Percentiles rank a stretch among this genome's conserved stretches.
Conservation (phyloP, 1,140 invertebrate species). For the Drosophila nannoptera region DNA sequence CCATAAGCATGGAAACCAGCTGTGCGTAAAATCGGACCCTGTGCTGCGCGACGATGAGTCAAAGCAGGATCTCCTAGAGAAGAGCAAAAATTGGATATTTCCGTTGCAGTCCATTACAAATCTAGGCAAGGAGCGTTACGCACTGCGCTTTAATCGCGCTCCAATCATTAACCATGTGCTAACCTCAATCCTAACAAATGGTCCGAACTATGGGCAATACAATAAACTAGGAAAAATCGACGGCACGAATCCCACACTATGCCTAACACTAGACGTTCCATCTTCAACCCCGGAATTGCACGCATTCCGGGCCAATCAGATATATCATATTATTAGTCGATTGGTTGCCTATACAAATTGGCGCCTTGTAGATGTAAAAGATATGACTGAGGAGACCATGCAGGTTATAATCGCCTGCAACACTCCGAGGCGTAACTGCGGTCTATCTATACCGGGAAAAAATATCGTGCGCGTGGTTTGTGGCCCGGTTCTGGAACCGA, state of each 20-base stretch:
- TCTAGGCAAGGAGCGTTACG: constrained; percentile 36
- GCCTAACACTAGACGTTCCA: constrained; percentile 8
- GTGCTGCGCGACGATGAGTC: constrained; percentile 25
- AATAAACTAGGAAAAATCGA: background rate
- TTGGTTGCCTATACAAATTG: constrained; percentile 51
- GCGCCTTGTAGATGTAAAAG: constrained; percentile 15
- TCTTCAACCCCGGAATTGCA: constrained; percentile 21
- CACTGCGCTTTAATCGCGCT: constrained; percentile 40
- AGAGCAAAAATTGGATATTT: constrained; percentile 37
- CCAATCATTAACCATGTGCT: constrained; percentile 45
- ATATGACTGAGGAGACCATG: constrained; percentile 26
- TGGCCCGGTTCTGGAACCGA: constrained; percentile 54
- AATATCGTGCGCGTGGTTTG: constrained; percentile 30
- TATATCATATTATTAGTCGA: constrained; percentile 38
- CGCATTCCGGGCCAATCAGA: constrained; percentile 44
- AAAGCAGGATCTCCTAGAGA: constrained; percentile 23
- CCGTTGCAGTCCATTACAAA: constrained; percentile 13
- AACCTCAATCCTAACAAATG: constrained; percentile 8
- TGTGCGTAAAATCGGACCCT: constrained; percentile 4
- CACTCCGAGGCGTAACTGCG: constrained; percentile 8
- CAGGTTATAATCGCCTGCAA: constrained; percentile 30
- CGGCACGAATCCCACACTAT: constrained; percentile 5
- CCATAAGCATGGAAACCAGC: background rate
- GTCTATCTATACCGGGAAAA: background rate
- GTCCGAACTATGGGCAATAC: constrained; percentile 28